Conservation (phyloP, 1,140 invertebrate species). For the Holotrichia oblita region DNA sequence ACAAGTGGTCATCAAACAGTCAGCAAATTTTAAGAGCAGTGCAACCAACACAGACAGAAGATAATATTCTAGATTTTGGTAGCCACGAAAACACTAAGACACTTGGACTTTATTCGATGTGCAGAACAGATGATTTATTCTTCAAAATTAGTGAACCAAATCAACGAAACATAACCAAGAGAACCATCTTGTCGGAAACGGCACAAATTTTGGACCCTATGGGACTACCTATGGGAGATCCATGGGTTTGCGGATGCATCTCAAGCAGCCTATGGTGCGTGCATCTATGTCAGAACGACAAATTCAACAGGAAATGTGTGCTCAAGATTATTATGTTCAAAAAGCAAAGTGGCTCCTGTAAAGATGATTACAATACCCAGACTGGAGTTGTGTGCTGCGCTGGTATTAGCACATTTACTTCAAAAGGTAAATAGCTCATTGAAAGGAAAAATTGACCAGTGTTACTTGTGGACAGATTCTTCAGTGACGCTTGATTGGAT, state of each 20-base stretch:
- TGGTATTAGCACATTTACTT: conserved; percentile 52
- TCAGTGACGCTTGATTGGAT: conserved; percentile 52
- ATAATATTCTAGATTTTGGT: conserved; percentile 15
- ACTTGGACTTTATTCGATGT: conserved; percentile 31
- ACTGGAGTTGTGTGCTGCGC: conserved; percentile 55
- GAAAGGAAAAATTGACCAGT: conserved; percentile 21
- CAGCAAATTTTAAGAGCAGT: conserved; percentile 9
- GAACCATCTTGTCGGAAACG: conserved; percentile 36
- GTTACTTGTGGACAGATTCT: conserved; percentile 49
- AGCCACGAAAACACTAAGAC: conserved; percentile 27
- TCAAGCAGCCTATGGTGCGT: conserved; percentile 57
- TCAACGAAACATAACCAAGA: conserved; percentile 28
- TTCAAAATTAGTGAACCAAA: neutral
- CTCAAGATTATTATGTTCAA: conserved; percentile 50
- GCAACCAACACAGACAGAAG: conserved; percentile 46
- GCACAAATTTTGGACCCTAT: conserved; percentile 42
- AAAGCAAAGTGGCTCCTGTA: conserved; percentile 55
- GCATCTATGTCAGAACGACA: conserved; percentile 53
- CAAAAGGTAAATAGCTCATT: conserved; percentile 38
- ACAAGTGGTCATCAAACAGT: conserved; percentile 22
- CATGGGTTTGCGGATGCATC: conserved; percentile 60
- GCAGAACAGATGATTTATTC: conserved; percentile 12
- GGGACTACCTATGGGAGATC: conserved; percentile 42
- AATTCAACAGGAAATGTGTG: neutral
- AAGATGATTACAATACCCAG: conserved; percentile 52